Conservation (phyloP, 2,888 invertebrate genomes). For the Thecophora atra region DNA sequence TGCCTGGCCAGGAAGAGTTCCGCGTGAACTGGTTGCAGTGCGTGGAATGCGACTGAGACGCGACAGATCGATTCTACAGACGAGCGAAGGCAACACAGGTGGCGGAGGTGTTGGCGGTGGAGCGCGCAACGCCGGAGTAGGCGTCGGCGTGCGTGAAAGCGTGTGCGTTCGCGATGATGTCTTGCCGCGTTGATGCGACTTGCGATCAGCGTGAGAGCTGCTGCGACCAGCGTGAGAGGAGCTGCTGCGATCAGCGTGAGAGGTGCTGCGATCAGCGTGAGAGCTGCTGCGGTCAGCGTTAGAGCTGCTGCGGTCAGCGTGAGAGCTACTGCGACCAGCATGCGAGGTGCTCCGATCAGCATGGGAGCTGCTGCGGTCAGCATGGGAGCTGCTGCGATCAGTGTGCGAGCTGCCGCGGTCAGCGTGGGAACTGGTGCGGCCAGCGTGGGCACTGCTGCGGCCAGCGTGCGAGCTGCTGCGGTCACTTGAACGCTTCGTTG, state of each 20-base stretch:
- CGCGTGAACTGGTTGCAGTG: constrained; percentile 31
- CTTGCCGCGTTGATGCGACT: constrained; percentile 49
- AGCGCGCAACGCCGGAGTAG: constrained; percentile 50
- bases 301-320: constrained; percentile 48
- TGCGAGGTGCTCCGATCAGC: too few species aligned
- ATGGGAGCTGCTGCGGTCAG: constrained; percentile 48
- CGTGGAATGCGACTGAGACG: constrained; percentile 56
- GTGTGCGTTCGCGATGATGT: constrained; percentile 51
- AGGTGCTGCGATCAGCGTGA: constrained; percentile 56
- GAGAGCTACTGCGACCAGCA: constrained; percentile 48
- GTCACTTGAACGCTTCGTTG: constrained; percentile 43
- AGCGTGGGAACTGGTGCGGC: constrained; percentile 48
- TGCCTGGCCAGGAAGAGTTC: constrained; percentile 20
- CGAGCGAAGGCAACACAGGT: constrained; percentile 50
- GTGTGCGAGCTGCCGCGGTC: constrained; percentile 49
- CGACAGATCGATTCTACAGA: constrained; percentile 62
- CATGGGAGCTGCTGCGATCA: constrained; percentile 49
- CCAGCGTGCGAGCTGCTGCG: too few species aligned
- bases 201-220: constrained; percentile 49
- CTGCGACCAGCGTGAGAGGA: constrained; percentile 47
- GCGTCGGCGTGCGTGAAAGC: constrained; percentile 54
- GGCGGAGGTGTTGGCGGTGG: constrained; percentile 40
- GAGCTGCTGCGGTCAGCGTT: constrained; percentile 48
- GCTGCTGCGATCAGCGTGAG: constrained; percentile 44
- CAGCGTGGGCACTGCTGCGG: constrained; percentile 48